Evolutionary conservation across 1,140 invertebrate species (phyloP).

Genomic region (Drosophila kanapiae): DNA sequence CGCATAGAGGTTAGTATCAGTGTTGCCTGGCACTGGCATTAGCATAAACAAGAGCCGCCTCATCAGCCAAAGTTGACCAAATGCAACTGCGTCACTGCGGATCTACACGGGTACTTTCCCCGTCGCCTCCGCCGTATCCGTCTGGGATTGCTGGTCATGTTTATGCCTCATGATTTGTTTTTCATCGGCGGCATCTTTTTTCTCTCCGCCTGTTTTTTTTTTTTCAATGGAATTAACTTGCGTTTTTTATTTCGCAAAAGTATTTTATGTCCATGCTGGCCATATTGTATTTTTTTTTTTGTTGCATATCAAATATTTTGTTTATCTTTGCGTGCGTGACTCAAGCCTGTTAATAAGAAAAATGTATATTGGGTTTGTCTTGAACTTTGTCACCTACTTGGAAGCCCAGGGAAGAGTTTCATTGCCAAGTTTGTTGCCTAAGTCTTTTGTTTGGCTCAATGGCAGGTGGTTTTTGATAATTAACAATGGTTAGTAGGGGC

Average conservation of each 20-base stretch:
- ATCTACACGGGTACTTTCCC: constrained; percentile 22
- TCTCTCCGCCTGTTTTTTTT: constrained; percentile 15
- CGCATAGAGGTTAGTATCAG: constrained; percentile 16
- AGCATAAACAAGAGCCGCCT: constrained; percentile 60
- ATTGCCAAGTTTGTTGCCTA: constrained; percentile 67
- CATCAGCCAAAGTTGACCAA: constrained; percentile 65
- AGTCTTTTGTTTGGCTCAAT: constrained; percentile 63
- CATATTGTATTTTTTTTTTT: constrained; percentile 9
- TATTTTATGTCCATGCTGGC: constrained; percentile 52
- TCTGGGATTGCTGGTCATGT: constrained; percentile 53
- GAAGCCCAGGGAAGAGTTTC: constrained; percentile 31
- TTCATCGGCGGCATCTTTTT: constrained; percentile 38
- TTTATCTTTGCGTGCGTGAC: constrained; percentile 41
- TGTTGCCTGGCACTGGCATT: constrained; percentile 54
- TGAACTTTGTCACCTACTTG: constrained; percentile 43
- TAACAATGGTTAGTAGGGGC: constrained; percentile 24
- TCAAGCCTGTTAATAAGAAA: constrained; percentile 53
- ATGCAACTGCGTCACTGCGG: constrained; percentile 72
- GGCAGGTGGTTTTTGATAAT: constrained; percentile 1
- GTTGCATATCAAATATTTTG: constrained; percentile 12
- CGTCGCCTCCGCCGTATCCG: constrained; percentile 21
- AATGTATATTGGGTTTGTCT: constrained; percentile 39
- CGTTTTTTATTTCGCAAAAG: constrained; percentile 61
- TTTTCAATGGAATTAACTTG: constrained; percentile 65
- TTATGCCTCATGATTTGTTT: constrained; percentile 72